Conservation (phyloP, 2,797 vertebrate species). For the Poliocrania exsul region DNA sequence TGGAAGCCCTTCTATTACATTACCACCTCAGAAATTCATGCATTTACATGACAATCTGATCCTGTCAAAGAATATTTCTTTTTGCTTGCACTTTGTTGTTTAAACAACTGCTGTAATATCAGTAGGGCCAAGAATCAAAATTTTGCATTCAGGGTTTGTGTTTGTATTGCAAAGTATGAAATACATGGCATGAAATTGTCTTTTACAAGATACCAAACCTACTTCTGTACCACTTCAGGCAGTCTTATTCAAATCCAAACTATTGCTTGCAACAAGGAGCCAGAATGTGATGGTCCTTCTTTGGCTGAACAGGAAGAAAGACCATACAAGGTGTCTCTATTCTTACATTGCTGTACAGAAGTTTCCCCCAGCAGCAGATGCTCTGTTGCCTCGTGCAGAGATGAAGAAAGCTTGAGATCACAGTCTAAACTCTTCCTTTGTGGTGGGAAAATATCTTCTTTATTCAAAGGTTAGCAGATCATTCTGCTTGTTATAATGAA, state of each 20-base stretch:
- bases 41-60: not conserved
- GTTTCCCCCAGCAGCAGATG: not conserved
- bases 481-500: not conserved
- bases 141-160: constrained; percentile 27
- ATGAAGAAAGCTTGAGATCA: not conserved
- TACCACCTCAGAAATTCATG: not conserved
- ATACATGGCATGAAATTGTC: not conserved
- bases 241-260: not conserved
- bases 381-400: not conserved
- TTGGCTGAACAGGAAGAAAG: not conserved
- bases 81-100: constrained; percentile 3
- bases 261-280: not conserved
- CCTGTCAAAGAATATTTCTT: constrained; percentile 3
- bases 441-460: not conserved
- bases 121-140: not conserved
- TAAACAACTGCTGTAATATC: not conserved
- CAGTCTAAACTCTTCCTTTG: not conserved
- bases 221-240: not conserved
- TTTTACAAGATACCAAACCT: not conserved
- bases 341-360: not conserved
- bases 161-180: constrained; percentile 4
- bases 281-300: not conserved
- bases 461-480: not conserved
- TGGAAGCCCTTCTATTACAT: not conserved
- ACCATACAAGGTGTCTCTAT: not conserved